Evolutionary conservation across 2,888 invertebrate genomes (phyloP), one percentile per base, ranked within the genome.

Genomic region (Lamproptera curius): DNA sequence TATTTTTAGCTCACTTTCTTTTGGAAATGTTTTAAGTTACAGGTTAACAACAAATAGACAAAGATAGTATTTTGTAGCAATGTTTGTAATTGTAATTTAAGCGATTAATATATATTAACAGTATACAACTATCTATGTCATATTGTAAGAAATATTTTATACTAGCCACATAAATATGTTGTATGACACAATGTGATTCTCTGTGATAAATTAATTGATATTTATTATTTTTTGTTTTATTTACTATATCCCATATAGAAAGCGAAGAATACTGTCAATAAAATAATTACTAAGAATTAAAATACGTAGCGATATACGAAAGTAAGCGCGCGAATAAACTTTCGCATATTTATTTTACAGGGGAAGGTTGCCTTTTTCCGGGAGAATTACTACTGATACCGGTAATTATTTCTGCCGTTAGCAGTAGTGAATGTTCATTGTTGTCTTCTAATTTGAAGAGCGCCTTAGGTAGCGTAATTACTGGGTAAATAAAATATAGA

Each of bases 121-220:
- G n/a, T n/a, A 59, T 60, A 59, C 61, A 57, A 48, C 54, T 54
- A 61, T 62, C 67, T 59, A 65, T 65, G 64, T 68, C 77, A 75
- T 73, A 73, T 67, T 70, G 67, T 83, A 79, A 76, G 67, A 63
- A 70, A 75, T 78, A 76, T 83, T 85, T 86, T 86, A 75, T 86
- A 87, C 78, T 82, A 85, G 78, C 77, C 83, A 83, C 83, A 75
- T 85, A 82, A 80, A 82, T 71, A 81, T 83, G 82, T 85, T 86
- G 79, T 85, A 78, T 83, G 77, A 87, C 84, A 85, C 85, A 82
- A 86, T 86, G 86, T 87, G 87, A 86, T 86, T 86, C 86, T 85
- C 87, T 87, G 87, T 87, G 87, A 87, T 87, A 87, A 86, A 81
- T 81, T 85, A 80, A 84, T 82, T 84, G 76, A 82, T 87, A 86